Percentiles rank a stretch among this genome's conserved stretches.
Conservation (phyloP, 2,113 vertebrate species). For the Anoura caudifer region DNA sequence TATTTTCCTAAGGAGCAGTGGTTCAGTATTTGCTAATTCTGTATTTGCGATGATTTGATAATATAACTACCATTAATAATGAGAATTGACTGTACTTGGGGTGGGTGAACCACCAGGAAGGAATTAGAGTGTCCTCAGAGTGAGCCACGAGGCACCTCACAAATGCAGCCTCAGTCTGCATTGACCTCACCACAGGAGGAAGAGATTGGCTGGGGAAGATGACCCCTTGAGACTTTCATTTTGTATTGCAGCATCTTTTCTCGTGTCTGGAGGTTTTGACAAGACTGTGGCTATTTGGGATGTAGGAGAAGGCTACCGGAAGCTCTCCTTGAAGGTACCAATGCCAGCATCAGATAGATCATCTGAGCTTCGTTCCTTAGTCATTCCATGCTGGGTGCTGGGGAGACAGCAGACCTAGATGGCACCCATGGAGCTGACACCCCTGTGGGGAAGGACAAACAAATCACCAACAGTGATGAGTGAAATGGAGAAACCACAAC, state of each 20-base stretch:
- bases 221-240: background rate
- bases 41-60: background rate
- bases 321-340: constrained; percentile 82
- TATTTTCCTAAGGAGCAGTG: background rate
- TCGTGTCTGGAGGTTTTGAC: constrained; percentile 85
- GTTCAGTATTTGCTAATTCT: background rate
- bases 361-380: background rate
- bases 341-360: no score
- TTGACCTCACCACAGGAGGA: background rate
- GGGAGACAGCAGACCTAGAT: background rate
- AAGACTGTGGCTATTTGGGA: constrained; percentile 83
- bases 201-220: background rate
- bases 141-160: background rate
- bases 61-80: background rate
- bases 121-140: background rate
- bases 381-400: background rate
- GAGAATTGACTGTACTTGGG: background rate
- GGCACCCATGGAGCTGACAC: background rate
- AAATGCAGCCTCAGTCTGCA: background rate
- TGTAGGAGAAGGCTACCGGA: constrained; percentile 74
- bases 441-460: background rate
- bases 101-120: background rate
- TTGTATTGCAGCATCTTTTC: constrained; percentile 77
- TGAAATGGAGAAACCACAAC: background rate
- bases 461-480: background rate